Evolutionary conservation across 2,888 invertebrate genomes (phyloP).

Genomic region (Ornithoptera priamus): DNA sequence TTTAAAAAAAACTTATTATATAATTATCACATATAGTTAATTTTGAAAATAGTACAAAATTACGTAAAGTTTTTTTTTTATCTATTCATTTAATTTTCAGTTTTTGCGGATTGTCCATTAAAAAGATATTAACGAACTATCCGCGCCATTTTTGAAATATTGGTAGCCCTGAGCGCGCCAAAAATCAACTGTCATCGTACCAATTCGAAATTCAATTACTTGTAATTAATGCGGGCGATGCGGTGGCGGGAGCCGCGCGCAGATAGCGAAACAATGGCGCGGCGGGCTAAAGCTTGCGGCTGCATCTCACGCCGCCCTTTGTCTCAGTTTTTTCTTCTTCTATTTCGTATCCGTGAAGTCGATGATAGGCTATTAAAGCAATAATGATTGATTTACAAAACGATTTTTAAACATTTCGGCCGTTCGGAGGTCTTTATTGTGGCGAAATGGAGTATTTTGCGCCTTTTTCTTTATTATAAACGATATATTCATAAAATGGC

Average conservation of each 20-base stretch:
- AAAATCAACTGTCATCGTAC: constrained; percentile 83
- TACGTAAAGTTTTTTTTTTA: too few species aligned
- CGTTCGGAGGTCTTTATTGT: constrained; percentile 21
- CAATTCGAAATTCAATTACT: constrained; percentile 84
- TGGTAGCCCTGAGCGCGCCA: constrained; percentile 54
- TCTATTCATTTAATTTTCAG: too few species aligned
- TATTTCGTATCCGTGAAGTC: constrained; percentile 44
- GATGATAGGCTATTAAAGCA: constrained; percentile 49
- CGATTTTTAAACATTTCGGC: background rate
- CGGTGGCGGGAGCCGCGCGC: constrained; percentile 70
- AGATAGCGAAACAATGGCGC: constrained; percentile 71
- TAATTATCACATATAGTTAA: too few species aligned
- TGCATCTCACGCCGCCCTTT: constrained; percentile 54
- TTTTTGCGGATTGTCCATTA: too few species aligned
- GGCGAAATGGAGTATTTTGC: background rate
- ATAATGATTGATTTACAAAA: constrained; percentile 39
- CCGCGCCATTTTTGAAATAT: background rate
- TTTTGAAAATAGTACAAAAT: too few species aligned
- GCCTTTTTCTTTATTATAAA: background rate
- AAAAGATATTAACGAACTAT: background rate
- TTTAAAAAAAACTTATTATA: too few species aligned
- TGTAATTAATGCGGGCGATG: constrained; percentile 80
- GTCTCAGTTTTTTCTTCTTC: constrained; percentile 43
- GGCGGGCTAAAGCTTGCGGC: constrained; percentile 57
- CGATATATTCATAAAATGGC: background rate